Evolutionary conservation across 2,888 invertebrate species (phyloP).

Genomic region (Pycnomerus fuliginosus): DNA sequence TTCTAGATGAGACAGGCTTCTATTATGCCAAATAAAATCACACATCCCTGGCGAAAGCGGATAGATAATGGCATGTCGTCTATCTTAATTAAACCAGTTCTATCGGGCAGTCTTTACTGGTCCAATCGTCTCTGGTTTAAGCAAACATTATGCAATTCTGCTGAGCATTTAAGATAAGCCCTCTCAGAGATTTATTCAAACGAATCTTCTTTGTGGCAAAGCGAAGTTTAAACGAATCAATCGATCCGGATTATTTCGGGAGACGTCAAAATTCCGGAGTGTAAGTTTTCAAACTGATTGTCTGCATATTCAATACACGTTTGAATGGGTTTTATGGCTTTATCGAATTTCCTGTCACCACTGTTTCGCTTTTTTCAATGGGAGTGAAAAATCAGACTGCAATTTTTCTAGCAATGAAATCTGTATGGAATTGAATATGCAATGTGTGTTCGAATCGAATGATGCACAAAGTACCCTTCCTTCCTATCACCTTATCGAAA

Average conservation of each 20-base stretch:
- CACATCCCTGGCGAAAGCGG: constrained; percentile 22
- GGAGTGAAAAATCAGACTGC: background rate
- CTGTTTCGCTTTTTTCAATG: background rate
- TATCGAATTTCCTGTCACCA: constrained; percentile 8
- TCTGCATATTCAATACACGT: constrained; percentile 21
- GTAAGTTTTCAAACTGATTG: too few relatives aligned
- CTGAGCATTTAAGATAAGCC: constrained; percentile 23
- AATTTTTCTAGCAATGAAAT: background rate
- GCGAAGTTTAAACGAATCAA: constrained; percentile 23
- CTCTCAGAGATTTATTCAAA: constrained; percentile 22
- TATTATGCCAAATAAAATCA: constrained; percentile 31
- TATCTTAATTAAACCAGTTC: constrained; percentile 29
- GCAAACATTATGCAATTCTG: constrained; percentile 25
- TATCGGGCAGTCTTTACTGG: constrained; percentile 19
- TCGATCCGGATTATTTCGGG: too few relatives aligned
- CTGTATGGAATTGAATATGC: background rate
- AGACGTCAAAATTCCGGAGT: too few relatives aligned
- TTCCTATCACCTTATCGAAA: constrained; percentile 24
- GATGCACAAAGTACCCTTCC: constrained; percentile 16
- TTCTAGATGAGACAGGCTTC: constrained; percentile 29
- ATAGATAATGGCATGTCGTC: constrained; percentile 26
- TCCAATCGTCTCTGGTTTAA: constrained; percentile 27
- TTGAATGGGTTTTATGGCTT: constrained; percentile 16
- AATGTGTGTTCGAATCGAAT: constrained; percentile 8
- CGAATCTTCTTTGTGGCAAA: constrained; percentile 21